Conservation (phyloP, 2,888 invertebrate species). For the Eremobia ochroleuca region DNA sequence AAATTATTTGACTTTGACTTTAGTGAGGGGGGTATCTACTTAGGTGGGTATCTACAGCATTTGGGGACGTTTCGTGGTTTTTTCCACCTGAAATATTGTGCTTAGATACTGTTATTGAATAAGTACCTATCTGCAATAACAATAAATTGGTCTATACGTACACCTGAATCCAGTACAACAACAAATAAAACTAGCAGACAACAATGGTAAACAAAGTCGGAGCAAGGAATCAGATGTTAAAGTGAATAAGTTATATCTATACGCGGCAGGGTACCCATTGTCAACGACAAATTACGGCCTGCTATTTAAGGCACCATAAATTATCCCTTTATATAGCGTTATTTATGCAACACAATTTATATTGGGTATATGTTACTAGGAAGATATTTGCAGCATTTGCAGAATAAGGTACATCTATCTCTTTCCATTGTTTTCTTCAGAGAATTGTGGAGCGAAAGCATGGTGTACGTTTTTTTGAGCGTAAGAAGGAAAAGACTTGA, state of each 20-base stretch:
- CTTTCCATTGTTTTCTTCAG: conserved; percentile 38
- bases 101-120: not conserved
- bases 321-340: conserved; percentile 78
- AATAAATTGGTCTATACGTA: conserved; percentile 1
- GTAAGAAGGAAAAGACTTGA: conserved; percentile 70
- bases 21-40: not conserved
- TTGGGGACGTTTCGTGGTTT: not conserved
- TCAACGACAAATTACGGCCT: conserved; percentile 83
- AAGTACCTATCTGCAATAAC: not conserved
- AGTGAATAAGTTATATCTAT: conserved; percentile 83
- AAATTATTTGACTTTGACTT: not conserved
- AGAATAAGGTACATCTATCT: conserved; percentile 39
- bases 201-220: conserved; percentile 79
- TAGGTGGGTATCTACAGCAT: not conserved
- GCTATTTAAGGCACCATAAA: conserved; percentile 82
- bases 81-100: not conserved
- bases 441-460: conserved; percentile 64
- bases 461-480: conserved; percentile 72
- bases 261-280: conserved; percentile 76
- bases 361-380: conserved; percentile 42
- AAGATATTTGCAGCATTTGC: conserved; percentile 50
- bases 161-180: conserved; percentile 21
- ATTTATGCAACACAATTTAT: conserved; percentile 66
- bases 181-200: conserved; percentile 51
- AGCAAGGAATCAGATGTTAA: conserved; percentile 83